Evolutionary conservation across 2,113 vertebrate species (phyloP).

Genomic region (Gymnocephalus cernua): DNA sequence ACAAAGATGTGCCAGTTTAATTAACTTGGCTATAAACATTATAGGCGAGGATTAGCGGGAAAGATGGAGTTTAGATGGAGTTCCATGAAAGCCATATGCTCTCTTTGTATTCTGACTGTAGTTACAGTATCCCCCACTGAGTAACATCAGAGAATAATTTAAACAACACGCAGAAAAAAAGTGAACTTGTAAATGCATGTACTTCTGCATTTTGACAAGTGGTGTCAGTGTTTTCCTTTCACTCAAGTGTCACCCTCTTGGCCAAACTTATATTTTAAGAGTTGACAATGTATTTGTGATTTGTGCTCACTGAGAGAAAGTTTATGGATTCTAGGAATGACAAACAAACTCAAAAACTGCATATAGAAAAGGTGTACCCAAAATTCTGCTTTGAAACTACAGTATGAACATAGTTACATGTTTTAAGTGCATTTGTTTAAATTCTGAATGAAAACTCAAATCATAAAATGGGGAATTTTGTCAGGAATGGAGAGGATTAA

Average conservation of each 20-base stretch:
- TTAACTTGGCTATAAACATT: slow-evolving; percentile 65
- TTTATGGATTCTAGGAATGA: neutral
- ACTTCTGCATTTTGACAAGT: slow-evolving; percentile 71
- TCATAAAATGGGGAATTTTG: slow-evolving; percentile 7
- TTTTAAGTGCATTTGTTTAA: neutral
- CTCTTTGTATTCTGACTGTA: slow-evolving; percentile 43
- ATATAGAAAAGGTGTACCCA: neutral
- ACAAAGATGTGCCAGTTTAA: slow-evolving; percentile 64
- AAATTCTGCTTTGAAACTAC: neutral
- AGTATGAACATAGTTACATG: neutral
- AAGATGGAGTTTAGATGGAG: slow-evolving; percentile 45
- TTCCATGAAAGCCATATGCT: slow-evolving; percentile 60
- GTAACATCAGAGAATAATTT: slow-evolving; percentile 4
- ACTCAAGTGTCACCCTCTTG: slow-evolving; percentile 8
- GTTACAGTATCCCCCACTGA: slow-evolving; percentile 32
- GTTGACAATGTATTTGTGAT: neutral
- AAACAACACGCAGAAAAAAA: slow-evolving; percentile 3
- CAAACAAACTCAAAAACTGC: neutral
- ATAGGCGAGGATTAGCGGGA: slow-evolving; percentile 52
- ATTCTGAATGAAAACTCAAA: slow-evolving; percentile 4
- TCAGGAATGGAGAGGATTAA: slow-evolving; percentile 32
- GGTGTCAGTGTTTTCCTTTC: slow-evolving; percentile 75
- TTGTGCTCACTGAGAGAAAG: neutral
- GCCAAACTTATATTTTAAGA: neutral
- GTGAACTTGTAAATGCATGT: slow-evolving; percentile 31